Percentiles rank a stretch among this genome's conserved stretches.
These are phyloP conservation scores for Hyla sarda DNA, from an alignment of 2,113 vertebrate genomes.

Conservation along the genomic window DNA sequence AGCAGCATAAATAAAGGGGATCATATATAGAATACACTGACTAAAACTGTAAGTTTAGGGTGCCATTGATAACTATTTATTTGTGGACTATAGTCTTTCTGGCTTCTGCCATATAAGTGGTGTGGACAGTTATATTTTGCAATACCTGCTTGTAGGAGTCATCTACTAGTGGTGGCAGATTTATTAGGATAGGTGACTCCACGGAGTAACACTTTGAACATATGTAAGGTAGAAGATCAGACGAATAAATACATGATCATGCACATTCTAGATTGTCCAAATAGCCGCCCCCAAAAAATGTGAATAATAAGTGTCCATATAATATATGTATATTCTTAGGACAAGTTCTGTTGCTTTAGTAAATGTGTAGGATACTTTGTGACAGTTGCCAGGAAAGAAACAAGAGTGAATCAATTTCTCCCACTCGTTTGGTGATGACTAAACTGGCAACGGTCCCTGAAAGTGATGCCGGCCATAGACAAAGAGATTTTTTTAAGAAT, in stretches of 20 bases:
- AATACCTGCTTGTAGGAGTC: background rate
- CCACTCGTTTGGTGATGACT: conserved; percentile 30
- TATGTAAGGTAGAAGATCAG: background rate
- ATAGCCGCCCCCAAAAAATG: background rate
- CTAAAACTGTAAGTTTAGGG: too few species aligned
- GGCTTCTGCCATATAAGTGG: too few species aligned
- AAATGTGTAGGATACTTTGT: conserved; percentile 30
- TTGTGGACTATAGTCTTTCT: too few species aligned
- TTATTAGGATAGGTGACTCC: background rate
- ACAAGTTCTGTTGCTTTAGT: conserved; percentile 3
- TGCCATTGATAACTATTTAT: too few species aligned
- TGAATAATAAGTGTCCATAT: background rate
- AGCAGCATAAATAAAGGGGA: too few species aligned
- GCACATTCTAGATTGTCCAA: background rate
- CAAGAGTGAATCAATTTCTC: conserved; percentile 30
- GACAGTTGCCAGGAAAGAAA: conserved; percentile 22
- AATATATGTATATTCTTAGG: conserved; percentile 3
- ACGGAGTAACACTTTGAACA: background rate
- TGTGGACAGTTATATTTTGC: too few species aligned
- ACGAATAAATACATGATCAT: background rate
- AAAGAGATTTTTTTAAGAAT: background rate
- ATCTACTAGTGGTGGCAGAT: background rate
- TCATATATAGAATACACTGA: too few species aligned
- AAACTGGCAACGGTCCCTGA: conserved; percentile 9
- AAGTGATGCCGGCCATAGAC: background rate